Conservation (phyloP, 1,140 invertebrate species). For the Diploscapter pachys region DNA sequence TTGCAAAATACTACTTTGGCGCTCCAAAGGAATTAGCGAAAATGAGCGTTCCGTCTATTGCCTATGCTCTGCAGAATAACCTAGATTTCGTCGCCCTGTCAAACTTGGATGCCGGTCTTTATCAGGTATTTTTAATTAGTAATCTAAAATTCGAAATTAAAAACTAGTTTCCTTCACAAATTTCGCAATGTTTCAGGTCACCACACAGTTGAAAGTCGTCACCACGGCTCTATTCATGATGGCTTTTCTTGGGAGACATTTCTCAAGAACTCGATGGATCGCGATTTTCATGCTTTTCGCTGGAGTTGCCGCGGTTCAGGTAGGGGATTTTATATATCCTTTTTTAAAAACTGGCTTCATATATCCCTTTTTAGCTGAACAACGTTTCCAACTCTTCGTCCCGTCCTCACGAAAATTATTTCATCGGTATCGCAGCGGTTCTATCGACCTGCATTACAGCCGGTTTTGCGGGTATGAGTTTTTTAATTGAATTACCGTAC, state of each 20-base stretch:
- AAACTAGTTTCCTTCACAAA: conserved; percentile 2
- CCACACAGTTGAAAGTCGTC: conserved; percentile 54
- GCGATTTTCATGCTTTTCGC: conserved; percentile 54
- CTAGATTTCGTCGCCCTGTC: conserved; percentile 56
- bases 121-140: conserved; percentile 44
- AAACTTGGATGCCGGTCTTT: conserved; percentile 56
- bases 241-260: conserved; percentile 50
- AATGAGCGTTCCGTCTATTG: conserved; percentile 56
- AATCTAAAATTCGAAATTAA: not conserved
- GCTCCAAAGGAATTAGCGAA: conserved; percentile 51
- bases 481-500: not conserved
- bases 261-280: conserved; percentile 49
- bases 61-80: conserved; percentile 58
- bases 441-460: conserved; percentile 55
- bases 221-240: conserved; percentile 59
- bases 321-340: conserved; percentile 7
- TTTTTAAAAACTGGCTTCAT: conserved; percentile 17
- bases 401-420: conserved; percentile 40
- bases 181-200: conserved; percentile 42
- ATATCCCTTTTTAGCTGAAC: conserved; percentile 44
- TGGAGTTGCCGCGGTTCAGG: conserved; percentile 56
- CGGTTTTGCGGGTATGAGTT: conserved; percentile 48
- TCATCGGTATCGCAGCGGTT: conserved; percentile 52
- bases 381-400: conserved; percentile 27
- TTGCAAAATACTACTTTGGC: conserved; percentile 48